Evolutionary conservation across 2,113 vertebrate species (phyloP).

Genomic region (Chaetodon auriga): DNA sequence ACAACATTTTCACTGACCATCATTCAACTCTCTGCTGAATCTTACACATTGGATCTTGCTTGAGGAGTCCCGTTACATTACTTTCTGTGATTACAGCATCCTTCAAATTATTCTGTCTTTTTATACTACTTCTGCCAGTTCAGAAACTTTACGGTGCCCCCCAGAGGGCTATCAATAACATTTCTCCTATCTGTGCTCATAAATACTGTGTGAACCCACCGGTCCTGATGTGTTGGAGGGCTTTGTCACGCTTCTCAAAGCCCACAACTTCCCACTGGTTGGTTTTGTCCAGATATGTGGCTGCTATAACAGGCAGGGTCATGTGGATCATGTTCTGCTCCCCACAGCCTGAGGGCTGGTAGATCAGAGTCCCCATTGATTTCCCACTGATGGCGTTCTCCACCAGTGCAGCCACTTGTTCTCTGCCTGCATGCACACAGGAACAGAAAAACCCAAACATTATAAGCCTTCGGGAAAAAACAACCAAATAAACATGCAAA

Average conservation of each 20-base stretch:
- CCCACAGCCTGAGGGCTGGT: constrained; percentile 63
- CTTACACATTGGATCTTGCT: background rate
- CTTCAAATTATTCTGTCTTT: background rate
- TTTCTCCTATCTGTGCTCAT: background rate
- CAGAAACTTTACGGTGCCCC: background rate
- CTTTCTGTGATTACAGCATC: background rate
- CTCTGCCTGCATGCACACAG: constrained; percentile 34
- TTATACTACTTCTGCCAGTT: background rate
- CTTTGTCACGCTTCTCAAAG: constrained; percentile 50
- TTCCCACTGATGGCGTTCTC: constrained; percentile 70
- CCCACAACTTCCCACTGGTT: constrained; percentile 80
- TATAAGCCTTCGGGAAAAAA: background rate
- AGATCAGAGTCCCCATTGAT: constrained; percentile 53
- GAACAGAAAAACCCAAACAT: background rate
- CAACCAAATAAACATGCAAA: background rate
- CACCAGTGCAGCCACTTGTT: constrained; percentile 47
- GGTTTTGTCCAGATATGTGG: constrained; percentile 79
- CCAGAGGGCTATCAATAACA: background rate
- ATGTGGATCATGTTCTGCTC: constrained; percentile 80
- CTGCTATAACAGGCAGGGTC: constrained; percentile 77
- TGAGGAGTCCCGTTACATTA: background rate
- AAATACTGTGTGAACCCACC: constrained; percentile 60
- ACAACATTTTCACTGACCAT: background rate
- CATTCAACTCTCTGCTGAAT: background rate
- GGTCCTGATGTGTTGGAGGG: constrained; percentile 65